A percentile compares a stretch with the other conserved stretches of the same genome.
phyloP scores from a whole-genome alignment of 2,113 vertebrate genomes.

The Pelecanoides urinatrix region DNA sequence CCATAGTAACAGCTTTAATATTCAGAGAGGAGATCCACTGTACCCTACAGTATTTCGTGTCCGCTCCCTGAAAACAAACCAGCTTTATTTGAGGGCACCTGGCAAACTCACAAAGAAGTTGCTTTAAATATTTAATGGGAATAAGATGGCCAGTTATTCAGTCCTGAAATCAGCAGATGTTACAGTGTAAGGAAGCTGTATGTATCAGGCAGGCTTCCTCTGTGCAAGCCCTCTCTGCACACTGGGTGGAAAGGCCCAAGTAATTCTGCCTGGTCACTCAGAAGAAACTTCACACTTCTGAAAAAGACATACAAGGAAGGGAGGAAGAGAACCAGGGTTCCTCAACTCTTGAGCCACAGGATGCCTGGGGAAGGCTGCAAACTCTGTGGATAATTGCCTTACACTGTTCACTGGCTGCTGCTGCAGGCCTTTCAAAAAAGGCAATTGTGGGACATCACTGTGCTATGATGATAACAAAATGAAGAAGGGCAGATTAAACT shows the following conservation, averaged over 20 bases:
- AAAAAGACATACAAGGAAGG: background rate
- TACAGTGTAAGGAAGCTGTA: background rate
- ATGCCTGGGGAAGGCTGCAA: background rate
- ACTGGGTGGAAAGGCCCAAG: background rate
- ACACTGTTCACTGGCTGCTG: background rate
- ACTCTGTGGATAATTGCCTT: background rate
- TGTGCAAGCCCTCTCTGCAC: background rate
- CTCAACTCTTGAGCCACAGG: background rate
- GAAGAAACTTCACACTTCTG: background rate
- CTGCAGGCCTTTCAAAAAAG: background rate
- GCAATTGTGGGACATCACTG: background rate
- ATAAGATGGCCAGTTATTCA: background rate
- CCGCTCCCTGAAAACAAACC: background rate
- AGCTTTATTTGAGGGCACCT: background rate
- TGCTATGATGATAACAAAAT: background rate
- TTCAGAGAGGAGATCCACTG: background rate
- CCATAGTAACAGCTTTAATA: constrained; percentile 66
- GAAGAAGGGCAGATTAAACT: background rate
- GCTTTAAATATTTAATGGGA: constrained; percentile 10
- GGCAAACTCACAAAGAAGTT: background rate
- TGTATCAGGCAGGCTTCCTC: background rate
- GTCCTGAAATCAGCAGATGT: background rate
- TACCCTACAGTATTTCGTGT: background rate
- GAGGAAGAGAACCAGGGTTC: background rate
- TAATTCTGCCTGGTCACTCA: background rate